Conservation (phyloP, 2,888 invertebrate species). For the Philaethria dido region DNA sequence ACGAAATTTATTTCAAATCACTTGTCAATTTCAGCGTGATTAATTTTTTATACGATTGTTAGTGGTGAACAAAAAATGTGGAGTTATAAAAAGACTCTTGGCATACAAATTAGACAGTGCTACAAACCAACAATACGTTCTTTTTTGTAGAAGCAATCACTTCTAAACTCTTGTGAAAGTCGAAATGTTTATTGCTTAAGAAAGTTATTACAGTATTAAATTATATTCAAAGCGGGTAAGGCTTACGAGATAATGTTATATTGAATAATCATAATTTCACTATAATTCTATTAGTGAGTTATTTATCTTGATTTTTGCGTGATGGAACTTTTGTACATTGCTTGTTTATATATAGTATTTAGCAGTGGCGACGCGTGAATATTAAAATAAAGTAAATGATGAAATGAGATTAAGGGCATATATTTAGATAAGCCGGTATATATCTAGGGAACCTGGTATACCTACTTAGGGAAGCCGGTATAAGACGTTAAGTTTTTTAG, state of each 20-base stretch:
- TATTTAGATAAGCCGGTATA: too few relatives aligned
- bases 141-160: constrained; percentile 35
- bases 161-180: constrained; percentile 34
- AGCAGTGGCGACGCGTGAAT: too few relatives aligned
- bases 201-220: constrained; percentile 31
- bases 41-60: constrained; percentile 37
- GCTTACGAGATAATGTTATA: constrained; percentile 3
- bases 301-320: background rate
- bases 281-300: background rate
- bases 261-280: constrained; percentile 1
- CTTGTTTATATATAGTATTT: too few relatives aligned
- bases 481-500: too few relatives aligned
- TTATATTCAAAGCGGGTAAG: constrained; percentile 16
- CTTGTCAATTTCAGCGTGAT: constrained; percentile 41
- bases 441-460: too few relatives aligned
- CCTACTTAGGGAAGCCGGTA: too few relatives aligned
- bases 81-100: constrained; percentile 32
- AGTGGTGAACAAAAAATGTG: constrained; percentile 7
- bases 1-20: constrained; percentile 19
- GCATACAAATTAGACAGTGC: constrained; percentile 44
- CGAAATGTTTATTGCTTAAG: constrained; percentile 34
- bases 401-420: too few relatives aligned
- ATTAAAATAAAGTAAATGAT: too few relatives aligned
- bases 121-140: constrained; percentile 21
- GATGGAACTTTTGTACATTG: background rate